phyloP scores from a whole-genome alignment of 2,113 vertebrate genomes.

The Leuciscus idus region DNA sequence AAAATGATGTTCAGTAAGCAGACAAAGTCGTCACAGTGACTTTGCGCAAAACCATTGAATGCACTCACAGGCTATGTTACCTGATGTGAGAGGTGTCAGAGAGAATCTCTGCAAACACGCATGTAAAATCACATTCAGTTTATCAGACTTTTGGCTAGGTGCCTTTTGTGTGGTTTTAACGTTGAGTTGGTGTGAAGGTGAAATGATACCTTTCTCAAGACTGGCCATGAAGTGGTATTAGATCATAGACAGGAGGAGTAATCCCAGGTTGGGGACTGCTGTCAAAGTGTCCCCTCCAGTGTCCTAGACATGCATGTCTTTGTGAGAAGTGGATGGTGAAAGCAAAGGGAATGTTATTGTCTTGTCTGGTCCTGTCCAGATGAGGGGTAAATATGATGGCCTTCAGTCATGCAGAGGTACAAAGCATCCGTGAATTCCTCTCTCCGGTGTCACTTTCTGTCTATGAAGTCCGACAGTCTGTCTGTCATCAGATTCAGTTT shows the following conservation, averaged over 20 bases:
- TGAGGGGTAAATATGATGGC: conserved; percentile 69
- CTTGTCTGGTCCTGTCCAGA: conserved; percentile 74
- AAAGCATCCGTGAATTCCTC: conserved; percentile 27
- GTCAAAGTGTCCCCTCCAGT: conserved; percentile 76
- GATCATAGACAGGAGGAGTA: conserved; percentile 70
- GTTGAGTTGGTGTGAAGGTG: conserved; percentile 38
- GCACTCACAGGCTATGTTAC: background rate
- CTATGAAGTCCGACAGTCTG: conserved; percentile 15
- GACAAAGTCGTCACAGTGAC: background rate
- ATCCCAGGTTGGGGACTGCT: conserved; percentile 71
- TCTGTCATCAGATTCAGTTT: conserved; percentile 32
- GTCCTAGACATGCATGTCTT: conserved; percentile 58
- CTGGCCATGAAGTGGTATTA: conserved; percentile 35
- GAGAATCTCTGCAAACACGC: conserved; percentile 16
- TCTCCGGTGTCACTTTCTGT: conserved; percentile 33
- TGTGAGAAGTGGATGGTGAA: conserved; percentile 65
- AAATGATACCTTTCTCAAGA: conserved; percentile 49
- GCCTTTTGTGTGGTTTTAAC: conserved; percentile 50
- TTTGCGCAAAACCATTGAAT: background rate
- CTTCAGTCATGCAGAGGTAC: conserved; percentile 41
- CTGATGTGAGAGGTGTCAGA: conserved; percentile 46
- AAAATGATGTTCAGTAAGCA: background rate
- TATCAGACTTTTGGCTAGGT: conserved; percentile 43
- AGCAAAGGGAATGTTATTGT: conserved; percentile 65
- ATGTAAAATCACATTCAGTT: conserved; percentile 48